These are phyloP conservation scores for Acropora yongei DNA, from an alignment of 64 coral and sea anemone species.

Conservation along the genomic window DNA sequence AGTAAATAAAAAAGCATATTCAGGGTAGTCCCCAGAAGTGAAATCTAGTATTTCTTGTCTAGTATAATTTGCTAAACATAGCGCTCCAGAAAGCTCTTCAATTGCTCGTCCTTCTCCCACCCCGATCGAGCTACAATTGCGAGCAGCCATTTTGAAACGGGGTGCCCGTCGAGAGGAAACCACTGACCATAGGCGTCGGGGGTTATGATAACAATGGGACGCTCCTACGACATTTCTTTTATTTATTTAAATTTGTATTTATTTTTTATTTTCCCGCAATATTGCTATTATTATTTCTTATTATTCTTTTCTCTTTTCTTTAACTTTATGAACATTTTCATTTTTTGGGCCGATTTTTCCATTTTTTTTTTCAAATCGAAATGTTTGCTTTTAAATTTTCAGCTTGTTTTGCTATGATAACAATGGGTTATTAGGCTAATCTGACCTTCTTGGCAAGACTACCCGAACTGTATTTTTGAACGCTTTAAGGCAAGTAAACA, in stretches of 20 bases:
- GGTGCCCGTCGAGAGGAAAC: background rate
- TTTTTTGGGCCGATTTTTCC: background rate
- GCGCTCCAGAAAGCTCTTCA: slow-evolving; percentile 39
- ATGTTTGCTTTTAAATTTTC: background rate
- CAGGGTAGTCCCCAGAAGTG: too few relatives aligned
- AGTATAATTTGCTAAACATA: slow-evolving; percentile 7
- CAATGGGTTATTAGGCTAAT: background rate
- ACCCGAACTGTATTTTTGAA: too few relatives aligned
- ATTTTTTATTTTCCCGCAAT: background rate
- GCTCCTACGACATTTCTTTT: too few relatives aligned
- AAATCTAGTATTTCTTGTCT: too few relatives aligned
- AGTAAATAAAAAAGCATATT: too few relatives aligned
- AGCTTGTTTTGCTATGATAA: slow-evolving; percentile 3
- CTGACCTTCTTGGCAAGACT: too few relatives aligned
- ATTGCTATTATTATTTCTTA: background rate
- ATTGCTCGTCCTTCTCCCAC: slow-evolving; percentile 22
- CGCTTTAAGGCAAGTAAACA: too few relatives aligned
- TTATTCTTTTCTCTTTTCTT: background rate
- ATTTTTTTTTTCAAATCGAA: background rate
- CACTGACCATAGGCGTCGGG: slow-evolving; percentile 14
- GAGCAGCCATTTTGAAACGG: background rate
- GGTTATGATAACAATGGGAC: slow-evolving; percentile 27
- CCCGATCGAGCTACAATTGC: slow-evolving; percentile 18
- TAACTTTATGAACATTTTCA: background rate
- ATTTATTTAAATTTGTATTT: background rate